Evolutionary conservation across 1,140 invertebrate genomes (phyloP).

Genomic region (Drosophila bocki): DNA sequence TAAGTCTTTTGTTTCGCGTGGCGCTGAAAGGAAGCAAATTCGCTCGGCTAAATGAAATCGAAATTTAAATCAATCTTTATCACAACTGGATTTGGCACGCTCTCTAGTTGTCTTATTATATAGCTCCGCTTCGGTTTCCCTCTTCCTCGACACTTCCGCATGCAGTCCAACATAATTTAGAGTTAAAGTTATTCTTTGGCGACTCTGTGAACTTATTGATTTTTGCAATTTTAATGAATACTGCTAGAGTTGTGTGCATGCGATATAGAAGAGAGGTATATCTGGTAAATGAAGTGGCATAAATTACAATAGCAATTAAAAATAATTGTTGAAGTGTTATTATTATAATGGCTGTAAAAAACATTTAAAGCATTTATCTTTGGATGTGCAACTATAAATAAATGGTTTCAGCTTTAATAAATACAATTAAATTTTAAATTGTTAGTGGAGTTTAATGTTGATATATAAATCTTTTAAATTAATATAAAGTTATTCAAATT

Average conservation of each 20-base stretch:
- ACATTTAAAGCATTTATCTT: not conserved
- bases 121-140: constrained; percentile 44
- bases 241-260: not conserved
- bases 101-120: constrained; percentile 38
- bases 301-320: not conserved
- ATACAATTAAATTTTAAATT: not conserved
- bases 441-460: no score
- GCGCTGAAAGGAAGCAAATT: constrained; percentile 62
- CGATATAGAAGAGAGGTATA: not conserved
- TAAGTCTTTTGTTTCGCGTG: constrained; percentile 79
- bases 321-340: not conserved
- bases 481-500: not conserved
- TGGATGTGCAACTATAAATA: not conserved
- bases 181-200: constrained; percentile 13
- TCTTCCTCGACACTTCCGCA: constrained; percentile 65
- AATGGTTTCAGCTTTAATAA: not conserved
- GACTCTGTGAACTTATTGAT: constrained; percentile 14
- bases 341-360: not conserved
- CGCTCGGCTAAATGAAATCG: constrained; percentile 46
- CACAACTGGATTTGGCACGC: constrained; percentile 79
- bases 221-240: constrained; percentile 20
- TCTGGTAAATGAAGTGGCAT: not conserved
- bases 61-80: constrained; percentile 71
- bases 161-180: constrained; percentile 51
- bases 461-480: no score